Conservation (phyloP, 2,888 invertebrate genomes). For the Noctuana brunneofusca region DNA sequence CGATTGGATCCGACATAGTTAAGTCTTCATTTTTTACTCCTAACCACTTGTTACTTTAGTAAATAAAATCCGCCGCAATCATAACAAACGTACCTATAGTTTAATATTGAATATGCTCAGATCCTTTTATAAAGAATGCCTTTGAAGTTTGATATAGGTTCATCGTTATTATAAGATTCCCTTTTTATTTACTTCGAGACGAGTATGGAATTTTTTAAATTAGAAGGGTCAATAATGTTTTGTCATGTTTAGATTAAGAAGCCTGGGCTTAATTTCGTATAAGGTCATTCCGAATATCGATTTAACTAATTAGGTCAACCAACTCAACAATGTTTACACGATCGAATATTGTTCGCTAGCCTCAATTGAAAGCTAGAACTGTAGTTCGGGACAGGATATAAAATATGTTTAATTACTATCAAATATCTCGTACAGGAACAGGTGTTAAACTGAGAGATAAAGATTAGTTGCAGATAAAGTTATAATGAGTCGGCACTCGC, state of each 20-base stretch:
- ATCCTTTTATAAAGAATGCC: background rate
- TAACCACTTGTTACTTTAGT: constrained; percentile 10
- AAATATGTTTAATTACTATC: background rate
- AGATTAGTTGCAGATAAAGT: no score
- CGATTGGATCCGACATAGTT: constrained; percentile 13
- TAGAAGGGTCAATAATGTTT: no score
- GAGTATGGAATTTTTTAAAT: background rate
- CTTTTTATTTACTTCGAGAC: background rate
- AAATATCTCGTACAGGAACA: background rate
- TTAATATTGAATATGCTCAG: background rate
- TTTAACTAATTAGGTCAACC: constrained; percentile 13
- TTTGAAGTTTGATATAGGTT: background rate
- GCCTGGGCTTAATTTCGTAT: background rate
- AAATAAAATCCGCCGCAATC: background rate
- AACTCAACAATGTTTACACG: constrained; percentile 3
- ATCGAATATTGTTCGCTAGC: background rate
- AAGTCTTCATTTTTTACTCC: constrained; percentile 25
- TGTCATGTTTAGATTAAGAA: background rate
- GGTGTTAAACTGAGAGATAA: background rate
- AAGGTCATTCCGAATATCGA: background rate
- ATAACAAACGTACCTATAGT: background rate
- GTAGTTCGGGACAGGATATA: background rate
- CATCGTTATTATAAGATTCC: background rate
- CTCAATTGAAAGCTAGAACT: background rate
- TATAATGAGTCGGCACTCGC: background rate